These are phyloP conservation scores for Eudyptes chrysolophus DNA, from an alignment of 2,113 vertebrate species.

Conservation along the genomic window DNA sequence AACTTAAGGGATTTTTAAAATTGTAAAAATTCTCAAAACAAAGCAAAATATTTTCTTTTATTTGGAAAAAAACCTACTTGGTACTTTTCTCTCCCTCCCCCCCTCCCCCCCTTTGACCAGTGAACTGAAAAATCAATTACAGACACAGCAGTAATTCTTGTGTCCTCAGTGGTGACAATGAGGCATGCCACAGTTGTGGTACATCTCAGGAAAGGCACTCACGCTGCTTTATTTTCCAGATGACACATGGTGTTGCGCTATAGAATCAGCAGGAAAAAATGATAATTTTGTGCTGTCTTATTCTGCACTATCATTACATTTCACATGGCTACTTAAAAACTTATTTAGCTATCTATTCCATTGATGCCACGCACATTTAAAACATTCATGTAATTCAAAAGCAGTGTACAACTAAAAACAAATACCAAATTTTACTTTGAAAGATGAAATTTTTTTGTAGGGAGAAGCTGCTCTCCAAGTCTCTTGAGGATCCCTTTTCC, in stretches of 20 bases:
- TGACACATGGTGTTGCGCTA: not conserved
- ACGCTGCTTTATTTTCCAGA: constrained; percentile 28
- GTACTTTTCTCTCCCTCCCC: not conserved
- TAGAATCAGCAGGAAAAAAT: constrained; percentile 5
- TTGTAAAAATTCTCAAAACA: not conserved
- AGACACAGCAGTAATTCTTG: constrained; percentile 28
- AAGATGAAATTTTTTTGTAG: not conserved
- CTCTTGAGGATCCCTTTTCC: not conserved
- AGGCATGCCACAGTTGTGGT: not conserved
- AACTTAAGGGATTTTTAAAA: not conserved
- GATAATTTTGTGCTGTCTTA: not conserved
- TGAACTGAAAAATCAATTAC: constrained; percentile 53
- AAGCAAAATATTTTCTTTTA: not conserved
- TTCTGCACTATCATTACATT: not conserved
- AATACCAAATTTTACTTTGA: not conserved
- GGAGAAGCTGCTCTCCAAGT: not conserved
- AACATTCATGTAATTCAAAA: not conserved
- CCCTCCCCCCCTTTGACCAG: not conserved
- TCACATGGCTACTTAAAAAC: not conserved
- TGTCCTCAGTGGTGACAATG: constrained; percentile 6
- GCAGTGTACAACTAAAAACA: not conserved
- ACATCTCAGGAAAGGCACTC: not conserved
- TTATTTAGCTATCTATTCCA: not conserved
- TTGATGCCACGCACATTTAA: not conserved
- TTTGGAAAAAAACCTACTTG: not conserved